Percentiles rank a stretch among this genome's conserved stretches.
Conservation (phyloP, 2,888 invertebrate genomes). For the Linnaemya tessellans region DNA sequence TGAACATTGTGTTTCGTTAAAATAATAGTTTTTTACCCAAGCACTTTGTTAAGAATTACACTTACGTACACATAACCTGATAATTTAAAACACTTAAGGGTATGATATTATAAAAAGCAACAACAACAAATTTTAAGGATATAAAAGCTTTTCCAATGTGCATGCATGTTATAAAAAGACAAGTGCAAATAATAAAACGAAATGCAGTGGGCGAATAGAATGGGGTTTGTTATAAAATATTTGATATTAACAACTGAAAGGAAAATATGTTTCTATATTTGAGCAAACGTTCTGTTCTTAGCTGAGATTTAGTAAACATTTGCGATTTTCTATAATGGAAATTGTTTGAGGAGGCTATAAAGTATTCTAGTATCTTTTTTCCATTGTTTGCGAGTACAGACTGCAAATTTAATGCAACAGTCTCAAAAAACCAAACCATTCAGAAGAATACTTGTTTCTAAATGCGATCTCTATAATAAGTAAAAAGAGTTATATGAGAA, state of each 20-base stretch:
- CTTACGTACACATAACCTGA: slow-evolving; percentile 47
- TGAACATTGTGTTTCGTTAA: slow-evolving; percentile 20
- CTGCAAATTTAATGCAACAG: too few relatives aligned
- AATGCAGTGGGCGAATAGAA: not conserved
- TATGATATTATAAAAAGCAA: slow-evolving; percentile 40
- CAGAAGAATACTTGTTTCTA: too few relatives aligned
- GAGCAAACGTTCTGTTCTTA: too few relatives aligned
- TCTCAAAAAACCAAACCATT: too few relatives aligned
- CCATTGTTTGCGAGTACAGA: too few relatives aligned
- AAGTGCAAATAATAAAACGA: not conserved
- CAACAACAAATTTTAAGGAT: slow-evolving; percentile 16
- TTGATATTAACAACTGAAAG: not conserved
- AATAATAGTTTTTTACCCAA: slow-evolving; percentile 19
- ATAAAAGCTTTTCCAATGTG: slow-evolving; percentile 10
- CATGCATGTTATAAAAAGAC: not conserved
- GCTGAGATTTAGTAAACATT: too few relatives aligned
- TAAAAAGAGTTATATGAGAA: too few relatives aligned
- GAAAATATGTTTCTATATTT: not conserved
- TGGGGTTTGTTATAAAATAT: not conserved
- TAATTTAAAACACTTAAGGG: slow-evolving; percentile 47
- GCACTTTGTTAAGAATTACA: slow-evolving; percentile 35
- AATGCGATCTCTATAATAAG: too few relatives aligned
- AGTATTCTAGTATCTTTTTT: too few relatives aligned
- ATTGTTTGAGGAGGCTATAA: too few relatives aligned
- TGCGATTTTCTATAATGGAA: too few relatives aligned